Conservation (phyloP, 2,888 invertebrate genomes). For the Drosophila heteroneura region DNA sequence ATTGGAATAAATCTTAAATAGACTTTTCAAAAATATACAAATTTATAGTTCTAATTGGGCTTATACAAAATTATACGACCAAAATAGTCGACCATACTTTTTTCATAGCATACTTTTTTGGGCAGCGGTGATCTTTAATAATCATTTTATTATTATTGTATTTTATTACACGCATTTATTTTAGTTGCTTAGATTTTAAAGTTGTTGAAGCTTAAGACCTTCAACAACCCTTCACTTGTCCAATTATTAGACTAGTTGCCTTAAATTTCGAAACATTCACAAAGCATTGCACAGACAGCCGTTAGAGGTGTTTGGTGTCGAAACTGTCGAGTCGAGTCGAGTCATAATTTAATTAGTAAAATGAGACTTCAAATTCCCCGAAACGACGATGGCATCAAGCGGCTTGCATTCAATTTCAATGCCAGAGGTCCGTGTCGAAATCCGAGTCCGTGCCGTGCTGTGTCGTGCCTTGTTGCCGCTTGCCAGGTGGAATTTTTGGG, state of each 20-base stretch:
- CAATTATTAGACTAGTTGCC: constrained; percentile 16
- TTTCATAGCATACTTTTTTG: constrained; percentile 1
- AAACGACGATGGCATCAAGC: constrained; percentile 45
- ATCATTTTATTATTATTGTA: not conserved
- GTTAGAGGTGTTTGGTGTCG: constrained; percentile 55
- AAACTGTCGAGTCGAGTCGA: constrained; percentile 55
- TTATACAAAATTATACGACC: not conserved
- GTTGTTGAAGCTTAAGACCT: no score
- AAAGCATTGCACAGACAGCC: constrained; percentile 24
- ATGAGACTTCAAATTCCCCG: constrained; percentile 77
- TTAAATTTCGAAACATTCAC: constrained; percentile 13
- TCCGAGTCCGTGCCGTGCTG: constrained; percentile 12
- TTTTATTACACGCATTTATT: not conserved
- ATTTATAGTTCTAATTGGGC: not conserved
- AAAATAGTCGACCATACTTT: fast-evolving
- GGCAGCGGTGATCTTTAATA: not conserved
- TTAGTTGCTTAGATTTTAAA: not conserved
- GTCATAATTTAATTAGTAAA: constrained; percentile 80
- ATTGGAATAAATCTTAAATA: not conserved
- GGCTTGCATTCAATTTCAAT: constrained; percentile 65
- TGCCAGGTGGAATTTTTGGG: constrained; percentile 36
- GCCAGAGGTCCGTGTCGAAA: constrained; percentile 34
- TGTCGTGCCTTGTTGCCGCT: not conserved
- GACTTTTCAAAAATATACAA: not conserved
- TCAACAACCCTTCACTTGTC: not conserved